phyloP scores from a whole-genome alignment of 2,888 invertebrate species.

The Leptopilina myrica region DNA sequence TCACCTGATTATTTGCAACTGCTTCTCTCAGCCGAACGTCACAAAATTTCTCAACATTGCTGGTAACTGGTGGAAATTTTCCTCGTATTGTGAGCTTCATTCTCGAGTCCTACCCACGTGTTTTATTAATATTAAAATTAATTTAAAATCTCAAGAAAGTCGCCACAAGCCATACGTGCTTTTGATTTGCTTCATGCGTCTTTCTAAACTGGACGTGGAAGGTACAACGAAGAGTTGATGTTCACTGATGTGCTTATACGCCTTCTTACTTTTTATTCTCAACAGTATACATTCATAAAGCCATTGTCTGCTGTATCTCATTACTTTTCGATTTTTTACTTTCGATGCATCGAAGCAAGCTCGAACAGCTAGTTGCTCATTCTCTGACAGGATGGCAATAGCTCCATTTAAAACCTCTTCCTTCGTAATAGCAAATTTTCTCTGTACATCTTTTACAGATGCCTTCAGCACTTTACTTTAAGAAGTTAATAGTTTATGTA shows the following conservation, averaged over 20 bases:
- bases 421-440: neutral
- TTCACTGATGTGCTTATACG: slow-evolving; percentile 50
- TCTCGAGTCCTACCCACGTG: too few species aligned
- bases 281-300: slow-evolving; percentile 51
- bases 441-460: neutral
- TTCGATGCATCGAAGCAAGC: slow-evolving; percentile 33
- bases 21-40: too few species aligned
- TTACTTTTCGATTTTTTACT: slow-evolving; percentile 16
- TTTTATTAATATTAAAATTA: too few species aligned
- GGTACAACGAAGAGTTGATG: slow-evolving; percentile 51
- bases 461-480: neutral
- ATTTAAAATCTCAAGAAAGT: too few species aligned
- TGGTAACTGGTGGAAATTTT: too few species aligned
- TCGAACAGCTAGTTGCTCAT: neutral
- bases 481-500: neutral
- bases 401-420: neutral
- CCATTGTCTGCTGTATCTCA: slow-evolving; percentile 46
- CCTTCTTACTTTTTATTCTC: slow-evolving; percentile 51
- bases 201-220: slow-evolving; percentile 48
- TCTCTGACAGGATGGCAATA: neutral
- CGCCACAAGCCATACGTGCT: slow-evolving; percentile 48
- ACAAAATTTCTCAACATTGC: too few species aligned
- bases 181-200: slow-evolving; percentile 50
- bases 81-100: too few species aligned
- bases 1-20: too few species aligned